A percentile compares a stretch with the other conserved stretches of the same genome.
phyloP scores from a whole-genome alignment of 2,797 vertebrate species.

The Furcifer pardalis region DNA sequence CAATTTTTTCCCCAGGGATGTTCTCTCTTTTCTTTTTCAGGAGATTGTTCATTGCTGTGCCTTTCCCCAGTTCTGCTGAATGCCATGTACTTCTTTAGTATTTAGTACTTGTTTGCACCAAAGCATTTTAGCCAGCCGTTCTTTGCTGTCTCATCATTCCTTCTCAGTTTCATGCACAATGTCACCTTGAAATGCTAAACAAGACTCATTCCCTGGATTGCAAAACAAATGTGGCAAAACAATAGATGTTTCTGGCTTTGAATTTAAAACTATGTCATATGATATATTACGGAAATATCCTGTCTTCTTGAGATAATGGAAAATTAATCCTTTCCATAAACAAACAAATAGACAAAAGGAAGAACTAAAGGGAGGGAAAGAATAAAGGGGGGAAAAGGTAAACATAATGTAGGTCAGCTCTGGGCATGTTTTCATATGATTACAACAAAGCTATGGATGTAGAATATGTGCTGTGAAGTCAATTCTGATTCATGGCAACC shows the following conservation, averaged over 20 bases:
- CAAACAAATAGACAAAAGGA: background rate
- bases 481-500: too few species aligned
- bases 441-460: background rate
- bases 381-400: background rate
- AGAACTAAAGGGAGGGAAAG: background rate
- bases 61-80: background rate
- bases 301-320: background rate
- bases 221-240: constrained; percentile 18
- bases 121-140: constrained; percentile 23
- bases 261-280: constrained; percentile 3
- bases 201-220: background rate
- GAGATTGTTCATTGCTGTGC: background rate
- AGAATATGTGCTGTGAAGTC: too few species aligned
- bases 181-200: constrained; percentile 25
- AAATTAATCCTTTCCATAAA: constrained; percentile 2
- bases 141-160: background rate
- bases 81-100: background rate
- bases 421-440: background rate
- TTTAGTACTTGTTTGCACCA: background rate
- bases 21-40: background rate
- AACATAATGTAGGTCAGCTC: background rate
- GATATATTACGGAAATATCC: background rate
- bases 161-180: constrained; percentile 27
- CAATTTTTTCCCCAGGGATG: background rate
- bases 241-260: background rate